Conservation (phyloP, 2,113 vertebrate genomes). For the Petrocephalus zakoni region DNA sequence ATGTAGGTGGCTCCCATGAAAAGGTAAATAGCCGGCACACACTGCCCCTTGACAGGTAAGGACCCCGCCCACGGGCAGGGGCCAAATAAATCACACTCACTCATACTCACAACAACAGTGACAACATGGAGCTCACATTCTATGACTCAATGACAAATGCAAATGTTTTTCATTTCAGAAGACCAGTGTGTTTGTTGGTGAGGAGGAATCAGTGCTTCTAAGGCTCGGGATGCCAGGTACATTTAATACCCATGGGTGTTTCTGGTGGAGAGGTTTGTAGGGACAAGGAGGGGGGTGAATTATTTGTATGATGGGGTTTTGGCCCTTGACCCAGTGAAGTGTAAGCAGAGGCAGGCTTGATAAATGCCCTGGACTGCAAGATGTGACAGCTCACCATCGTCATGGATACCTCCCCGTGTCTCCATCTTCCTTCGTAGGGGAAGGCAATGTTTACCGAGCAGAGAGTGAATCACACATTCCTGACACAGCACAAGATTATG, state of each 20-base stretch:
- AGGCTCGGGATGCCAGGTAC: background rate
- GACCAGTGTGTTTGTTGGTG: background rate
- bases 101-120: background rate
- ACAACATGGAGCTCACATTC: background rate
- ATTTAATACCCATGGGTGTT: background rate
- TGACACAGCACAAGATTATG: background rate
- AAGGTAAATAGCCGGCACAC: background rate
- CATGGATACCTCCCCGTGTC: background rate
- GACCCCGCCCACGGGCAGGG: background rate
- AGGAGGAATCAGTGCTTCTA: background rate
- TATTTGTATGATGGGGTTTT: constrained; percentile 8
- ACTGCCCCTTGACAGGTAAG: background rate
- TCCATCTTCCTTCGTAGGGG: background rate
- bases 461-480: background rate
- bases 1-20: background rate
- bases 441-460: background rate
- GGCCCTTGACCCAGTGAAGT: background rate
- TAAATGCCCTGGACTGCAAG: background rate
- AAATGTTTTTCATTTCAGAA: background rate
- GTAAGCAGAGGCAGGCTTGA: constrained; percentile 13
- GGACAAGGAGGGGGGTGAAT: background rate
- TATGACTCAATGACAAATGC: background rate
- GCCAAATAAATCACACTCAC: background rate
- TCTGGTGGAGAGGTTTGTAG: background rate
- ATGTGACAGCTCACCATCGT: background rate